Base-by-base conservation (phyloP, 2,888 invertebrate species). In the Coleophora flavipennella region DNA sequence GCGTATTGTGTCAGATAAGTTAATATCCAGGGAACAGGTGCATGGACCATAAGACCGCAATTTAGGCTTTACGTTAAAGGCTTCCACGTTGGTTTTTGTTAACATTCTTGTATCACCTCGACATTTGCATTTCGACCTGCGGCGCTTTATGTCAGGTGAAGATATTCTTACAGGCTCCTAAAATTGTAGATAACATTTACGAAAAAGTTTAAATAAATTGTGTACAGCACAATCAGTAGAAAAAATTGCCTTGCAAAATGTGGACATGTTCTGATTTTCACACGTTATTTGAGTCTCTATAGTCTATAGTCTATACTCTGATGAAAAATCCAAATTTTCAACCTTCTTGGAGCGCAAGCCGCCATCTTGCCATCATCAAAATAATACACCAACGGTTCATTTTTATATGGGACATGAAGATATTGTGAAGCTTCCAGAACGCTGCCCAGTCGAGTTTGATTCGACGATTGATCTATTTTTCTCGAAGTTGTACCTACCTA, bases 1-100 rank as follows among this genome's bases (percentile, higher is more conserved):
- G 9, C 76, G 67, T 28, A 84, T 76, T 1, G 81, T 79, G 10
- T 83, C 83, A 1, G 81, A 79, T 36, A 83, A 40, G 36, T 80
- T 75, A 0, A 71, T 47, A 39, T 83, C 81, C 1, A 78, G 42
- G 1, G 79, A 67, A 45, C 83, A 84, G 2, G 83, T 78, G 44
- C 84, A 84, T 1, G 80, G 81, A 0, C 81, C 77, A 8, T 57
- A 59, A 1, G 54, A 40, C 3, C 62, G 61, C 8, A 45, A 43
- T 41, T 69, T 76, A 1, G 80, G 79, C 33, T 61, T 70, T 1
- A 83, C 68, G 38, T 79, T 70, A 32, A 76, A 71, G 1, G 75
- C 74, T 50, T 81, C 73, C 2, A 84, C 65, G 13, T 59, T 61
- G 0, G 84, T 83, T 55, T 73, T 80, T 2, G 78, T 73, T 1